phyloP scores from a whole-genome alignment of 2,113 vertebrate species.

The Sturnus vulgaris region DNA sequence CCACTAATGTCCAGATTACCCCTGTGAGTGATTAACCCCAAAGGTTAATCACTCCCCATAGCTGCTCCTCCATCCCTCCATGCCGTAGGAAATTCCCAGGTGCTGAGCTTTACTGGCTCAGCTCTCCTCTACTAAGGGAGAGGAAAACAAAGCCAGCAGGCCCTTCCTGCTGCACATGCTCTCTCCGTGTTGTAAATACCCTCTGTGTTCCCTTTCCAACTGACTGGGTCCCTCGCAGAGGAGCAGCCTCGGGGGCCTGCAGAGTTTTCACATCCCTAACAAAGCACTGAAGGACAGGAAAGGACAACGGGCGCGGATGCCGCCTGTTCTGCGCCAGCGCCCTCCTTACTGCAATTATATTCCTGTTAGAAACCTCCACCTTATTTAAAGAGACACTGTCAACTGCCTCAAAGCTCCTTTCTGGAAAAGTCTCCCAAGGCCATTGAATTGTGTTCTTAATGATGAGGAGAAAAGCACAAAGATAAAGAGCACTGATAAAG shows the following conservation, averaged over 20 bases:
- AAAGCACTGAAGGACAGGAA: constrained; percentile 36
- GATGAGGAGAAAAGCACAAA: not conserved
- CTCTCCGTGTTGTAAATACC: not conserved
- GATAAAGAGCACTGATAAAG: not conserved
- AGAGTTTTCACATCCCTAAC: constrained; percentile 17
- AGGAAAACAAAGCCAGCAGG: not conserved
- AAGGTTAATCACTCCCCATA: not conserved
- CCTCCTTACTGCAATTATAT: constrained; percentile 36
- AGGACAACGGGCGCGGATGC: constrained; percentile 3
- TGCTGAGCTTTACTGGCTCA: not conserved
- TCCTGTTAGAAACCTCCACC: not conserved
- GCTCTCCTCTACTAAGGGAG: not conserved
- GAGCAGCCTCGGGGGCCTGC: constrained; percentile 20
- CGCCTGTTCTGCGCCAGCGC: constrained; percentile 20
- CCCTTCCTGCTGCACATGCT: not conserved
- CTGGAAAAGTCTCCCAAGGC: not conserved
- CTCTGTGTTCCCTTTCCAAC: constrained; percentile 20
- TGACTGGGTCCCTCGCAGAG: constrained; percentile 1
- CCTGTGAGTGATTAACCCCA: not conserved
- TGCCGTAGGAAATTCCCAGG: not conserved
- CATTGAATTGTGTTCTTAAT: not conserved
- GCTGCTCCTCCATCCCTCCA: not conserved
- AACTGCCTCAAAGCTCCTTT: not conserved
- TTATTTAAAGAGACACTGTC: constrained; percentile 59
- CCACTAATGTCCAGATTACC: not conserved